Base-by-base conservation (phyloP, 2,113 vertebrate species). In the Porphyrio hochstetteri region DNA sequence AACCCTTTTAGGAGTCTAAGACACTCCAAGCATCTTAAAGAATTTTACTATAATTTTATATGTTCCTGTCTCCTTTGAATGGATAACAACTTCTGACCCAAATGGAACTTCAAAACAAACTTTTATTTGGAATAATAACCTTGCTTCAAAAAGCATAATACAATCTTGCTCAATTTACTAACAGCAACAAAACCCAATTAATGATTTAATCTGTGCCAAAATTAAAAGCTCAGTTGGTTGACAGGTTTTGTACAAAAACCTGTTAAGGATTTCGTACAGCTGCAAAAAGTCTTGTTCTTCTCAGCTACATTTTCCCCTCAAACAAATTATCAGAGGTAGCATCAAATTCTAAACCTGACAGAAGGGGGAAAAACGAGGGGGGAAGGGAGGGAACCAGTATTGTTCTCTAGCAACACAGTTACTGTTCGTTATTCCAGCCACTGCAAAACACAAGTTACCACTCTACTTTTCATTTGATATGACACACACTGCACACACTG, bases 111-210 rank as follows among this genome's bases (percentile, higher is more conserved):
- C 82, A 87, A 87, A 95, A 83, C 76, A 84, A 65, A 77, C 82
- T 93, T 92, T 77, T 75, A 81, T 86, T 92, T 90, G 86, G 57
- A 92, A 92, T n/a, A 91, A 95, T 57, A 90, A 82, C 55, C 40
- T 85, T 87, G 82, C 24, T 71, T 95, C 84, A 89, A 71, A 92
- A 91, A 92, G 71, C 70, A 55, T 84, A 89, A 82, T 53, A 72
- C 21, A 79, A 94, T 85, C 81, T 88, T 96, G 82, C 82, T 92
- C 64, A 94, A 93, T 90, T 93, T 95, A 90, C 79, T 86, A 96
- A 95, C 16, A 4, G 60, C 88, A 96, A 96, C 95, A 96, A 94
- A 90, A 81, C 82, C 92, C 86, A 95, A 96, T 90, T 96, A 93
- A 88, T 69, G 80, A 70, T 3, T 86, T 57, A 90, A 75, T 67